Evolutionary conservation across 1,140 invertebrate species (phyloP).

Genomic region (Araneus ventricosus): DNA sequence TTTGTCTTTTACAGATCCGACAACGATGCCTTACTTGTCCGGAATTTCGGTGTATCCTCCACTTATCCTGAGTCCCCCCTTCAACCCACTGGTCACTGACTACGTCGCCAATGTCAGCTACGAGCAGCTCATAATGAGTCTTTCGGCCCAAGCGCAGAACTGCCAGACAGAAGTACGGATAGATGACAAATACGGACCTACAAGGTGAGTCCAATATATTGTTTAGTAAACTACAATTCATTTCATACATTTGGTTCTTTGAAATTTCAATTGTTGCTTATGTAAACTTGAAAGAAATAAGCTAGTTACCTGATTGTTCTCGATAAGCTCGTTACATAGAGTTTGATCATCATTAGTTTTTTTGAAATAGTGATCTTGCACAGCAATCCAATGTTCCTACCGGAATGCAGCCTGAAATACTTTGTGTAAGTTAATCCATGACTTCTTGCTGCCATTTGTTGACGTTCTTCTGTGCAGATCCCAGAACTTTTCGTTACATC

Average conservation of each 20-base stretch:
- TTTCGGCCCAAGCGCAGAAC: slow-evolving; percentile 78
- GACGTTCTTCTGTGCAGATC: too few relatives aligned
- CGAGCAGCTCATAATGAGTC: slow-evolving; percentile 78
- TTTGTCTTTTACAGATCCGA: slow-evolving; percentile 75
- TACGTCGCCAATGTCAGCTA: slow-evolving; percentile 79
- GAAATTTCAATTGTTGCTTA: neutral
- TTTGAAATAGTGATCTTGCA: too few relatives aligned
- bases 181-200: slow-evolving; percentile 79
- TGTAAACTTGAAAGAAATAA: too few relatives aligned
- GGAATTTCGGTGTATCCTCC: slow-evolving; percentile 77
- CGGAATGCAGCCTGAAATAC: too few relatives aligned
- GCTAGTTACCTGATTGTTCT: too few relatives aligned
- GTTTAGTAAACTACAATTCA: neutral
- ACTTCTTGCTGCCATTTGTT: too few relatives aligned
- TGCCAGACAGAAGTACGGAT: slow-evolving; percentile 79
- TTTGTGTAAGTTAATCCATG: too few relatives aligned
- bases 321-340: too few relatives aligned
- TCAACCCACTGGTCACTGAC: slow-evolving; percentile 78
- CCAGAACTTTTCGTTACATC: too few relatives aligned
- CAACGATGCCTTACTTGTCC: slow-evolving; percentile 78
- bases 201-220: slow-evolving; percentile 77
- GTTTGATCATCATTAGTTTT: neutral
- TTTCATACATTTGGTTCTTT: neutral
- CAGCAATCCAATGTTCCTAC: too few relatives aligned
- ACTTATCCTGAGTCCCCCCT: slow-evolving; percentile 78